Percentiles rank a stretch among this genome's conserved stretches.
phyloP scores from a whole-genome alignment of 2,113 vertebrate species.

The Mormyrus lacerda region DNA sequence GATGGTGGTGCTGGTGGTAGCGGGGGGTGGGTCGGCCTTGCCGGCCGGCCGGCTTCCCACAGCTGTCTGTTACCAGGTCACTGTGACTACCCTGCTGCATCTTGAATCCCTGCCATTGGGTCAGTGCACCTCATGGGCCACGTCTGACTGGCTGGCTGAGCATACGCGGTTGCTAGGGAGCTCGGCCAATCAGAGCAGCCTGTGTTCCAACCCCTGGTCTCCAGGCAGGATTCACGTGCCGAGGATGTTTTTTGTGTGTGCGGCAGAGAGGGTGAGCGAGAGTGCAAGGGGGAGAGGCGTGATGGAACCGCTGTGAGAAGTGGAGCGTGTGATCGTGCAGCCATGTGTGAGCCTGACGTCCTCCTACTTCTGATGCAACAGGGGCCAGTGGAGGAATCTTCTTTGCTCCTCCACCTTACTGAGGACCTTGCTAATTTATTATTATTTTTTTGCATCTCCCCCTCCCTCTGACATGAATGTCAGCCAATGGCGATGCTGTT shows the following conservation, averaged over 20 bases:
- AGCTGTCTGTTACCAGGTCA: constrained; percentile 66
- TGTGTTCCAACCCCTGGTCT: constrained; percentile 53
- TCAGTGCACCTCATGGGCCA: constrained; percentile 53
- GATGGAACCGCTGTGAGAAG: constrained; percentile 50
- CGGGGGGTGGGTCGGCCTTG: background rate
- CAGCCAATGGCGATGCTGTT: constrained; percentile 74
- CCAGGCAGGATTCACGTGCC: constrained; percentile 62
- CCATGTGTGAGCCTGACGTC: constrained; percentile 42
- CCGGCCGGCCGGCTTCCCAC: background rate
- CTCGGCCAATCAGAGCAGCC: constrained; percentile 44
- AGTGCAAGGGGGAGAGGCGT: constrained; percentile 28
- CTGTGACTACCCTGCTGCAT: constrained; percentile 54
- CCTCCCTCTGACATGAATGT: constrained; percentile 59
- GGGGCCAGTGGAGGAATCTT: constrained; percentile 43
- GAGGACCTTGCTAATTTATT: constrained; percentile 42
- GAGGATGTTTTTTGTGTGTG: constrained; percentile 41
- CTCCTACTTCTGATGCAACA: constrained; percentile 53
- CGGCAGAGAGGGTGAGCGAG: constrained; percentile 35
- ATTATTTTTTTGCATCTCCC: constrained; percentile 28
- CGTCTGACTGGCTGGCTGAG: constrained; percentile 45
- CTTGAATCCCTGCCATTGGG: constrained; percentile 58
- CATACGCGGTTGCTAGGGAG: constrained; percentile 50
- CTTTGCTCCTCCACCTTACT: constrained; percentile 36
- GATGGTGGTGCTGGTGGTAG: background rate
- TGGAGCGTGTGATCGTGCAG: constrained; percentile 65